These are phyloP conservation scores for Galleria mellonella DNA, from an alignment of 1,140 invertebrate genomes.

Conservation along the genomic window DNA sequence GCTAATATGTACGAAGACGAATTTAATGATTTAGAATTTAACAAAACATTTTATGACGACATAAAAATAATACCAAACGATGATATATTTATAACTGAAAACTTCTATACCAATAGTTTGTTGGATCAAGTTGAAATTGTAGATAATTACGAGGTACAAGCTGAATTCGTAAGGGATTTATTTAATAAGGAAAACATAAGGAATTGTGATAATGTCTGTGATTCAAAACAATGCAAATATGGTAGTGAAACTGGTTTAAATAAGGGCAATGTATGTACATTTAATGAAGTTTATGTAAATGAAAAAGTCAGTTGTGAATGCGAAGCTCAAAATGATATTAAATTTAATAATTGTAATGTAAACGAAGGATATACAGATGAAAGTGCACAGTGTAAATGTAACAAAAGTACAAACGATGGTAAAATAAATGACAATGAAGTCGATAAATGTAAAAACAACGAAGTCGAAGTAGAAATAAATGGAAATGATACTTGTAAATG, in stretches of 20 bases:
- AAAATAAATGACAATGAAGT: no score
- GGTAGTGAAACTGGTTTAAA: no score
- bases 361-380: neutral
- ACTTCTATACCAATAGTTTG: slow-evolving; percentile 51
- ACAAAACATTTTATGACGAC: neutral
- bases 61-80: slow-evolving; percentile 34
- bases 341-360: neutral
- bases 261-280: no score
- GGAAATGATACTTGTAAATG: slow-evolving; percentile 19
- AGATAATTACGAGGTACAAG: slow-evolving; percentile 53
- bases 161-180: slow-evolving; percentile 49
- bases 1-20: neutral
- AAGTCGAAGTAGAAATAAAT: slow-evolving; percentile 4
- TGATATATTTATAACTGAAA: slow-evolving; percentile 47
- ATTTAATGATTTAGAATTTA: neutral
- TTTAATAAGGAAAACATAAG: slow-evolving; percentile 29
- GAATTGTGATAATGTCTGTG: neutral
- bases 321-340: neutral
- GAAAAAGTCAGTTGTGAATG: slow-evolving; percentile 3
- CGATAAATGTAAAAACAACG: neutral
- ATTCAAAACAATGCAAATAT: no score
- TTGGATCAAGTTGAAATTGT: slow-evolving; percentile 33
- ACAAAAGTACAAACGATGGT: neutral
- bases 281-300: slow-evolving; percentile 3
- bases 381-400: neutral